Conservation (phyloP, 2,113 vertebrate species). For the Anolis carolinensis region DNA sequence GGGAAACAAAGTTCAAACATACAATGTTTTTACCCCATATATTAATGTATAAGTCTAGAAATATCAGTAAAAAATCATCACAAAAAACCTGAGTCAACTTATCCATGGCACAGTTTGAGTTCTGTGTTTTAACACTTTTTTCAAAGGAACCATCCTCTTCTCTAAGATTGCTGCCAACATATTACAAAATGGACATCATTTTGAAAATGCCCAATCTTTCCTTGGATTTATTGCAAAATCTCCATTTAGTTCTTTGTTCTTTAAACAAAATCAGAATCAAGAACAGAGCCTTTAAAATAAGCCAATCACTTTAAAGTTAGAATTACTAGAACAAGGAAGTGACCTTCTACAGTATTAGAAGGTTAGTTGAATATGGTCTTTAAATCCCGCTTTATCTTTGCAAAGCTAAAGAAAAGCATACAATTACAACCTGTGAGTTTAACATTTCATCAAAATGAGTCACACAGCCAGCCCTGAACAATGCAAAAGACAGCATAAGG, state of each 20-base stretch:
- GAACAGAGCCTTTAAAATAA: constrained; percentile 54
- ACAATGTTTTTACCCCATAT: too few relatives aligned
- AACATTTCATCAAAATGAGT: constrained; percentile 40
- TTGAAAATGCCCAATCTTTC: neutral
- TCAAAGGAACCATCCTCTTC: too few relatives aligned
- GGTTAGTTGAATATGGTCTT: constrained; percentile 57
- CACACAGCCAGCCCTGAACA: neutral
- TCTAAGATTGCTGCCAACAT: neutral
- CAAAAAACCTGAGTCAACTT: too few relatives aligned
- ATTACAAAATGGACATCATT: neutral
- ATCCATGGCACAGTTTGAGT: too few relatives aligned
- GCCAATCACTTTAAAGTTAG: constrained; percentile 31
- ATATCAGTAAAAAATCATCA: too few relatives aligned
- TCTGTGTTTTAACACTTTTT: too few relatives aligned
- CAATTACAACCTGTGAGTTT: constrained; percentile 41
- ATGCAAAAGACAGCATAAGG: neutral
- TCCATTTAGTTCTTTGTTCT: constrained; percentile 38
- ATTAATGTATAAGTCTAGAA: too few relatives aligned
- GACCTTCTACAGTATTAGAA: constrained; percentile 56
- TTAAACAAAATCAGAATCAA: constrained; percentile 46
- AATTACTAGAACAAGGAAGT: constrained; percentile 56
- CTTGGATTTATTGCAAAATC: constrained; percentile 32
- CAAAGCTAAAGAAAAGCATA: constrained; percentile 49
- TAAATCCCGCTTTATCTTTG: constrained; percentile 61
- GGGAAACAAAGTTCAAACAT: too few relatives aligned